Percentiles rank a stretch among this genome's conserved stretches.
These are phyloP conservation scores for Acleris holmiana DNA, from an alignment of 2,888 invertebrate genomes.

Conservation along the genomic window DNA sequence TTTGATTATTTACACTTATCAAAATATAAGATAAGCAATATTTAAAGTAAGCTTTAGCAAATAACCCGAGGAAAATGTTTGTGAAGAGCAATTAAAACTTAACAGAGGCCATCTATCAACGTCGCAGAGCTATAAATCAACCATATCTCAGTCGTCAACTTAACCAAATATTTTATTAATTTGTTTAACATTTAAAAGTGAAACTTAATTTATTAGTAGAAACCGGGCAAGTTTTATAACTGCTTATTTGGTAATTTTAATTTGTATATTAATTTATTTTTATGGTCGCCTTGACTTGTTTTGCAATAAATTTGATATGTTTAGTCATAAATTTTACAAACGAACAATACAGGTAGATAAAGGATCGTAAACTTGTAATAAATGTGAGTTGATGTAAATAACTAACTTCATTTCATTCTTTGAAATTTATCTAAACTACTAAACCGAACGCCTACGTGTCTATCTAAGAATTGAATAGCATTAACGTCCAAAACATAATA, in stretches of 20 bases:
- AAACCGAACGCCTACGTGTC: conserved; percentile 25
- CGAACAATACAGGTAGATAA: conserved; percentile 18
- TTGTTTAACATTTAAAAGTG: conserved; percentile 37
- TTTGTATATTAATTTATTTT: conserved; percentile 30
- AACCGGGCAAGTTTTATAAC: conserved; percentile 30
- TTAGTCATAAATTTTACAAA: conserved; percentile 23
- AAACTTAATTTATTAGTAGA: conserved; percentile 37
- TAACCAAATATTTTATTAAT: conserved; percentile 38
- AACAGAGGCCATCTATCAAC: conserved; percentile 47
- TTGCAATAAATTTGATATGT: conserved; percentile 27
- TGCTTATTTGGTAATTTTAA: conserved; percentile 33
- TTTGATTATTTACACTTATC: conserved; percentile 22
- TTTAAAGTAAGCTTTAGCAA: conserved; percentile 30
- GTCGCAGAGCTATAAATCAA: conserved; percentile 50
- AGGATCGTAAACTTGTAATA: conserved; percentile 23
- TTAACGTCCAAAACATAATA: conserved; percentile 30
- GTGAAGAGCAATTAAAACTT: conserved; percentile 45
- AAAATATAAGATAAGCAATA: conserved; percentile 20
- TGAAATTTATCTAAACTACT: conserved; percentile 7
- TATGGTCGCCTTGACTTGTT: conserved; percentile 29
- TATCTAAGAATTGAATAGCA: conserved; percentile 22
- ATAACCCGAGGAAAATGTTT: conserved; percentile 39
- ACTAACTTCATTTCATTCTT: conserved; percentile 11
- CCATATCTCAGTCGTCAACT: conserved; percentile 44
- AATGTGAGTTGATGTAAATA: conserved; percentile 25